Conservation (phyloP, 1,140 invertebrate genomes). For the Anoplolepis gracilipes region DNA sequence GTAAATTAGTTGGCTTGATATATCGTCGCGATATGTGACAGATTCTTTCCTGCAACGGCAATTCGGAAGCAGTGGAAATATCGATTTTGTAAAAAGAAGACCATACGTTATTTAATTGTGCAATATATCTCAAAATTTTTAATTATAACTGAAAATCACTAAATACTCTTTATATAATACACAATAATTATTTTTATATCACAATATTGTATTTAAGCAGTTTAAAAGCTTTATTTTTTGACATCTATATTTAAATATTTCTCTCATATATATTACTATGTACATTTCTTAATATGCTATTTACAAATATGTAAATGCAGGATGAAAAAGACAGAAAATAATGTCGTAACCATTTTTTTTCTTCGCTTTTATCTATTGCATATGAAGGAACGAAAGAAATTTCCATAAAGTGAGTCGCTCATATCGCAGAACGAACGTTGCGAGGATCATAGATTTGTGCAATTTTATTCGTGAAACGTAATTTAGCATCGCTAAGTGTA, state of each 20-base stretch:
- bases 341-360: background rate
- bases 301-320: background rate
- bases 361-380: background rate
- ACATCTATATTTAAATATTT: background rate
- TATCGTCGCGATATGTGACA: background rate
- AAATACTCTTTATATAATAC: too few species aligned
- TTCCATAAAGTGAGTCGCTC: conserved; percentile 30
- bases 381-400: conserved; percentile 2
- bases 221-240: background rate
- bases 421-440: background rate
- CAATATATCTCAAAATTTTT: background rate
- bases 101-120: background rate
- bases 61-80: background rate
- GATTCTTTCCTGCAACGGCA: background rate
- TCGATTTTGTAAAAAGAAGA: background rate
- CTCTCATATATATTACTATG: background rate
- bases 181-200: background rate
- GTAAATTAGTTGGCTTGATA: conserved; percentile 45
- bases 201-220: background rate
- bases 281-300: too few species aligned
- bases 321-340: background rate
- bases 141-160: background rate
- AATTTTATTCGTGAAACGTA: conserved; percentile 35
- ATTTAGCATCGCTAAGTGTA: conserved; percentile 40
- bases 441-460: conserved; percentile 37